Evolutionary conservation across 1,140 invertebrate genomes (phyloP).

Genomic region (Diorhabda sublineata): DNA sequence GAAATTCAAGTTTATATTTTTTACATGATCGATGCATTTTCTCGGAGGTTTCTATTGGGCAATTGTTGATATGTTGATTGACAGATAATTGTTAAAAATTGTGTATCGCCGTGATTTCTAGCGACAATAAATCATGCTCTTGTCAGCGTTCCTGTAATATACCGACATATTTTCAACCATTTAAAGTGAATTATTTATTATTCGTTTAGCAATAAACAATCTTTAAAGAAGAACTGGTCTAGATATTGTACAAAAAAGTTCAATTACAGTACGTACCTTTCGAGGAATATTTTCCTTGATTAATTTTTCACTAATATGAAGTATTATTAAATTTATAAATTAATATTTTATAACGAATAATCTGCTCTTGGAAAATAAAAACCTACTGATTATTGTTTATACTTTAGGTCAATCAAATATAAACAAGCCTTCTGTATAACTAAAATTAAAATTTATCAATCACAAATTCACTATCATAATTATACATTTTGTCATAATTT

Average conservation of each 20-base stretch:
- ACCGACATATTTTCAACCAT: conserved; percentile 11
- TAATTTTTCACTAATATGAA: too few species aligned
- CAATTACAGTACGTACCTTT: too few species aligned
- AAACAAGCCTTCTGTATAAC: too few species aligned
- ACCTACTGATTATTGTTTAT: too few species aligned
- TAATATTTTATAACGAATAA: too few species aligned
- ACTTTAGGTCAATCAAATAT: too few species aligned
- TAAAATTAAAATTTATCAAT: too few species aligned
- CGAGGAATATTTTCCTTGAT: too few species aligned
- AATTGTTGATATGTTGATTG: conserved; percentile 15
- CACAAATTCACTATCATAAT: too few species aligned
- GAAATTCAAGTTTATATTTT: conserved; percentile 16
- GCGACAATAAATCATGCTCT: conserved; percentile 13
- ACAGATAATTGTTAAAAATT: conserved; percentile 12
- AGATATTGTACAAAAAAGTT: background rate
- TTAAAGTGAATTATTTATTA: conserved; percentile 16
- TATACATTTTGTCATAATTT: too few species aligned
- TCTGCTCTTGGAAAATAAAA: too few species aligned
- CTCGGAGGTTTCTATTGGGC: background rate
- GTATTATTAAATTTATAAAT: too few species aligned
- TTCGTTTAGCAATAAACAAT: background rate
- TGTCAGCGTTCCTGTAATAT: conserved; percentile 13
- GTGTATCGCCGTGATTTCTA: conserved; percentile 9
- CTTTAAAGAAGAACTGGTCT: conserved; percentile 1
- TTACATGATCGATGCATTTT: conserved; percentile 13